phyloP scores from a whole-genome alignment of 2,797 vertebrate species.

The Chelidonichthys spinosus region DNA sequence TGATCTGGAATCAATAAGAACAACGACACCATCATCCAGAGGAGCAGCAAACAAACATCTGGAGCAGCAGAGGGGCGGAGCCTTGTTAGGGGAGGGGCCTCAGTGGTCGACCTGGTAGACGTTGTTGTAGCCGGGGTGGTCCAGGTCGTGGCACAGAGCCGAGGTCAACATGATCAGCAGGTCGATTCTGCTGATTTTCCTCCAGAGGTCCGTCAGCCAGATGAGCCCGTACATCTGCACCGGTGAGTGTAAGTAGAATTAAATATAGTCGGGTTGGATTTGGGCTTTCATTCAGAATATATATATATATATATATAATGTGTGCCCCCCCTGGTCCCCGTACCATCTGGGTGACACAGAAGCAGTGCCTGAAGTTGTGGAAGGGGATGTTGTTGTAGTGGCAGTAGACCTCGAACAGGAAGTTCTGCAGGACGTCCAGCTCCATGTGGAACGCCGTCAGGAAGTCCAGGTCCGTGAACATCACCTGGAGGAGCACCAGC shows the following conservation, averaged over 20 bases:
- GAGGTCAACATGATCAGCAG: constrained; percentile 91
- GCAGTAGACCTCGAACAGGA: constrained; percentile 73
- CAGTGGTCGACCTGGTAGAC: constrained; percentile 76
- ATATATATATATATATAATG: too few species aligned
- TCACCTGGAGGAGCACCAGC: constrained; percentile 81
- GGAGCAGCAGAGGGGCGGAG: not conserved
- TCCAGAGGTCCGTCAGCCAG: constrained; percentile 90
- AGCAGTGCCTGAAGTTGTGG: constrained; percentile 96
- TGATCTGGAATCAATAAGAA: constrained; percentile 84
- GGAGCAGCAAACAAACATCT: not conserved
- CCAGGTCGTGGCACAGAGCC: constrained; percentile 93
- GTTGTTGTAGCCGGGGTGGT: constrained; percentile 94
- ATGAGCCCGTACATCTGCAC: constrained; percentile 92
- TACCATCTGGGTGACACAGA: constrained; percentile 94
- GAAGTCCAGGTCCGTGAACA: constrained; percentile 80
- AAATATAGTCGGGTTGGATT: too few species aligned
- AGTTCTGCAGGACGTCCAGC: constrained; percentile 74
- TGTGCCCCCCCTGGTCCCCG: too few species aligned
- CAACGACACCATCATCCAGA: not conserved
- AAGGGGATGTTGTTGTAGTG: constrained; percentile 94
- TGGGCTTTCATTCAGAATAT: too few species aligned
- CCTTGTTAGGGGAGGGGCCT: accelerated
- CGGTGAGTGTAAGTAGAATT: too few species aligned
- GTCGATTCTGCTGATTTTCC: constrained; percentile 86
- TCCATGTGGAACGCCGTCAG: constrained; percentile 73